Percentiles rank a stretch among this genome's conserved stretches.
These are phyloP conservation scores for Desmodus rotundus DNA, from an alignment of 2,113 vertebrate species.

Conservation along the genomic window DNA sequence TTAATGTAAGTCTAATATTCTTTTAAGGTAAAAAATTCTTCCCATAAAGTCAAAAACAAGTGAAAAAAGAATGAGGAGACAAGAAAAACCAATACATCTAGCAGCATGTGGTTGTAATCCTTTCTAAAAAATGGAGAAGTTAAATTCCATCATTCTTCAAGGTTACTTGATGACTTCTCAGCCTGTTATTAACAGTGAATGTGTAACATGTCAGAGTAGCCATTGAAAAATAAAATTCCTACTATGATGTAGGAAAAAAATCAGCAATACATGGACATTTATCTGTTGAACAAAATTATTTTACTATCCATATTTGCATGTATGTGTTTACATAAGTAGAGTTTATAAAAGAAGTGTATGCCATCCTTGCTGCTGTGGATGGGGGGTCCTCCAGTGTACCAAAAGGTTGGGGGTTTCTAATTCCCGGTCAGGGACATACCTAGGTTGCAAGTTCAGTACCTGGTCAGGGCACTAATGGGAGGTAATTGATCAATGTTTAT, in stretches of 20 bases:
- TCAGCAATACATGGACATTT: neutral
- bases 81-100: neutral
- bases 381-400: too few relatives aligned
- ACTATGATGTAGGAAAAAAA: neutral
- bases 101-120: neutral
- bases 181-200: neutral
- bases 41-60: neutral
- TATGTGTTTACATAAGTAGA: neutral
- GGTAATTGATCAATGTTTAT: too few relatives aligned
- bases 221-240: neutral
- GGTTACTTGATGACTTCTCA: neutral
- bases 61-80: fast-evolving
- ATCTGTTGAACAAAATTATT: neutral
- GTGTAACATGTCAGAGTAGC: neutral
- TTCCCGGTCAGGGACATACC: too few relatives aligned
- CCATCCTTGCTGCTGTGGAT: too few relatives aligned
- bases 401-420: too few relatives aligned
- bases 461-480: too few relatives aligned
- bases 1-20: neutral
- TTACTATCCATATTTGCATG: neutral
- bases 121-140: neutral
- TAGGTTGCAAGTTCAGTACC: too few relatives aligned
- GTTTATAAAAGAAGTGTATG: neutral
- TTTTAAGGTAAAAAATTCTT: neutral
- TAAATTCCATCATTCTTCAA: neutral